A percentile compares a stretch with the other conserved stretches of the same genome.
Conservation (phyloP, 2,888 invertebrate genomes). For the Erpobdella octoculata region DNA sequence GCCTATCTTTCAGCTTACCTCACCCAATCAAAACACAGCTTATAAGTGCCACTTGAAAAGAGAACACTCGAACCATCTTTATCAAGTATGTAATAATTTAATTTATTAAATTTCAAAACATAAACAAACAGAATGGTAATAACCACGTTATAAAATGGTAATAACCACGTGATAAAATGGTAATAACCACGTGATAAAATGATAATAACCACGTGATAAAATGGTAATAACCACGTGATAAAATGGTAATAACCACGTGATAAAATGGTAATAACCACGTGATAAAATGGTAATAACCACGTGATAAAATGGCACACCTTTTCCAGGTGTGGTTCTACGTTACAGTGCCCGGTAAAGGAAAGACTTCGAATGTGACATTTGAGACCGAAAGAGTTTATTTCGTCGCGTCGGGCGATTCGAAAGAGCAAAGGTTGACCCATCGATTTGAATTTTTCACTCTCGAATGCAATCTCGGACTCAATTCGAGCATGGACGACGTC, state of each 20-base stretch:
- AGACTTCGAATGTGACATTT: conserved; percentile 13
- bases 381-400: conserved; percentile 25
- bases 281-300: neutral
- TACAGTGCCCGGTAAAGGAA: conserved; percentile 21
- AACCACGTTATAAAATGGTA: neutral
- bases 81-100: too few species aligned
- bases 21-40: neutral
- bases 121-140: neutral
- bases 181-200: too few species aligned
- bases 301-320: too few species aligned
- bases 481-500: conserved; percentile 39
- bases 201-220: neutral
- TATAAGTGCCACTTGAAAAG: conserved; percentile 35
- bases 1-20: conserved; percentile 42
- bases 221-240: too few species aligned
- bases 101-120: neutral
- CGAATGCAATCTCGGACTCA: conserved; percentile 37
- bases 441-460: conserved; percentile 39
- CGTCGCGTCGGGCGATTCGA: conserved; percentile 9
- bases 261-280: too few species aligned
- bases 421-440: conserved; percentile 36
- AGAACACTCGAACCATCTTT: conserved; percentile 32
- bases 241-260: neutral
- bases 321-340: conserved; percentile 34
- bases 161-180: neutral